Evolutionary conservation across 1,140 invertebrate species (phyloP), one percentile per base, ranked within the genome.

Genomic region (Trissolcus basalis): DNA sequence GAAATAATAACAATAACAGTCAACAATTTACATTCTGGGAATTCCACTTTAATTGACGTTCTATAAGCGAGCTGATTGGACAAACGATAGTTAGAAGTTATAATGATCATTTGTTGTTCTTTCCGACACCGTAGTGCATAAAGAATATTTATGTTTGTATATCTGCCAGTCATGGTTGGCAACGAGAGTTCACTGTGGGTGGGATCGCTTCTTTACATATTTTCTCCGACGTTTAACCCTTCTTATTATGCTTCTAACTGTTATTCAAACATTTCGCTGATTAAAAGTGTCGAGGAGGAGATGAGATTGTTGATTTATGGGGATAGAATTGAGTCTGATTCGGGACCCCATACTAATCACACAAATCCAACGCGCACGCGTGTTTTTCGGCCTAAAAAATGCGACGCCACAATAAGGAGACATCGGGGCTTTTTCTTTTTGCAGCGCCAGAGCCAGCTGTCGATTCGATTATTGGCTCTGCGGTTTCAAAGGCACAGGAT

Each of bases 131-230:
- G 45, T 55, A 55, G 32, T 65, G 74, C 61, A 63, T 63, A 63
- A 56, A 60, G 56, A 77, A 72, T 77, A 77, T 72, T 71, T 77
- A 77, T 77, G 74, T 69, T 60, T 73, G 56, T 74, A 55, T 77
- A 81, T 82, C 71, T 74, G 81, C 80, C 65, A 79, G 81, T 82
- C 80, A 82, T 78, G 58, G 55, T 72, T 59, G 67, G 60, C 74
- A 78, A 82, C 73, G 77, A 82, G 79, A 68, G 32, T 70, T 59
- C 51, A 68, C 69, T 65, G 68, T 67, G 53, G 61, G 69, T 69
- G 53, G 56, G 45, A 67, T 49, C 27, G 48, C 54, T 71, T 73
- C 70, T 80, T 81, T 79, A 74, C 71, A 74, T 80, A 80, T 78
- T 80, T 82, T 56, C 68, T 50, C 65, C 27, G 56, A 67, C 78